Evolutionary conservation across 2,797 vertebrate species (phyloP).

Genomic region (Xiphophorus birchmanni): DNA sequence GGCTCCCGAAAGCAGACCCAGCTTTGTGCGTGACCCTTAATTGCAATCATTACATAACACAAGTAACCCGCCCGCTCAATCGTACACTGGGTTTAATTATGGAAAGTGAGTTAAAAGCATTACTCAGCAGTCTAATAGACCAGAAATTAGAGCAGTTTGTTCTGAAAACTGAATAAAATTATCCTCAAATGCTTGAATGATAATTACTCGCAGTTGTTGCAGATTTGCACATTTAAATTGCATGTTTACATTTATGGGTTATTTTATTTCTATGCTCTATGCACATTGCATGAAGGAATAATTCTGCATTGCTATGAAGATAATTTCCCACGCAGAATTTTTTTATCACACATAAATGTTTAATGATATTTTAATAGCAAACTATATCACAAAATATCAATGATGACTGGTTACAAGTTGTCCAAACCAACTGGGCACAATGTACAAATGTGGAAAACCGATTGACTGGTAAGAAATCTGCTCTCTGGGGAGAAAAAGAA

Average conservation of each 20-base stretch:
- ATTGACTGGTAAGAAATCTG: neutral
- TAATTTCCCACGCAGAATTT: neutral
- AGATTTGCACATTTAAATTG: conserved; percentile 60
- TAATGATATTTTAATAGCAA: neutral
- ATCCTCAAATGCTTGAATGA: conserved; percentile 51
- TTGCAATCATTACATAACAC: conserved; percentile 80
- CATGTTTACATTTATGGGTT: neutral
- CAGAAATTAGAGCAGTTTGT: conserved; percentile 61
- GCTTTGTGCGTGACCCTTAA: conserved; percentile 80
- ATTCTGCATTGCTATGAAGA: neutral
- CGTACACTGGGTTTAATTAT: conserved; percentile 81
- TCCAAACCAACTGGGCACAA: neutral
- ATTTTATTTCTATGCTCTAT: neutral
- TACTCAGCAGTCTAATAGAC: conserved; percentile 81
- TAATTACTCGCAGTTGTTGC: conserved; percentile 67
- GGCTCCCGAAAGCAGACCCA: conserved; percentile 64
- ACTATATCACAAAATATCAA: neutral
- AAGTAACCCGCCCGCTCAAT: conserved; percentile 75
- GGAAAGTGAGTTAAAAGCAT: conserved; percentile 76
- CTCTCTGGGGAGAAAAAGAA: neutral
- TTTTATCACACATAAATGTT: neutral
- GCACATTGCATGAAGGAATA: neutral
- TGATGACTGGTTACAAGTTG: neutral
- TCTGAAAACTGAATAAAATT: conserved; percentile 62
- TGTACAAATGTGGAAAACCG: neutral